Percentiles rank a stretch among this genome's conserved stretches.
These are phyloP conservation scores for Plagodis dolabraria DNA, from an alignment of 2,888 invertebrate genomes.

Conservation along the genomic window DNA sequence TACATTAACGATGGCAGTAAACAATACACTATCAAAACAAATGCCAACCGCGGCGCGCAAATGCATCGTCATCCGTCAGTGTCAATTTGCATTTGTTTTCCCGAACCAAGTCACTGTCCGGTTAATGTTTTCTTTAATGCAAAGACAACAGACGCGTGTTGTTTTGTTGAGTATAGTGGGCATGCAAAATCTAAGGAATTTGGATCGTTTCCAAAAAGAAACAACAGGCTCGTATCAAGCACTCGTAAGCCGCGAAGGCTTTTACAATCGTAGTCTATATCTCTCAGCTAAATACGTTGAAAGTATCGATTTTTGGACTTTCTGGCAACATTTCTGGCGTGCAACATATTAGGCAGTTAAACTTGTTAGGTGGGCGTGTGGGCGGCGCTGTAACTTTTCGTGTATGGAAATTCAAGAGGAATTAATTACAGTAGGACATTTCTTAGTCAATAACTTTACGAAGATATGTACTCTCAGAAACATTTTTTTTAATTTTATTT, in stretches of 20 bases:
- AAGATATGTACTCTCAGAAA: too few species aligned
- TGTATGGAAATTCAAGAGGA: neutral
- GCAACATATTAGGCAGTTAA: neutral
- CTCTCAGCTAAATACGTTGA: neutral
- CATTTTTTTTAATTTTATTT: too few species aligned
- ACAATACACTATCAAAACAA: conserved; percentile 12
- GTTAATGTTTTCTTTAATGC: conserved; percentile 7
- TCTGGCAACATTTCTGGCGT: conserved; percentile 3
- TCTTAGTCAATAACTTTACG: neutral
- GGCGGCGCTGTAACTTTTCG: neutral
- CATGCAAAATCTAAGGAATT: conserved; percentile 30
- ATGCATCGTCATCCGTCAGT: neutral
- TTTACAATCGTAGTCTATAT: neutral
- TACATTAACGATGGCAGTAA: neutral
- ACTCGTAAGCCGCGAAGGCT: conserved; percentile 1
- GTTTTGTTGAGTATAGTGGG: neutral
- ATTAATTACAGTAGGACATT: neutral
- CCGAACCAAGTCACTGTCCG: neutral
- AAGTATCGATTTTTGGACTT: conserved; percentile 5
- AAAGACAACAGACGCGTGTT: neutral
- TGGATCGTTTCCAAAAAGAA: conserved; percentile 39
- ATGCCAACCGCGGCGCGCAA: conserved; percentile 5
- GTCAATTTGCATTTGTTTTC: too few species aligned
- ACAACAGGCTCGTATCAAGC: conserved; percentile 7
- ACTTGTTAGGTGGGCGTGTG: neutral